Base-by-base conservation (phyloP, 2,888 invertebrate genomes). In the Chrysolina haemoptera region DNA sequence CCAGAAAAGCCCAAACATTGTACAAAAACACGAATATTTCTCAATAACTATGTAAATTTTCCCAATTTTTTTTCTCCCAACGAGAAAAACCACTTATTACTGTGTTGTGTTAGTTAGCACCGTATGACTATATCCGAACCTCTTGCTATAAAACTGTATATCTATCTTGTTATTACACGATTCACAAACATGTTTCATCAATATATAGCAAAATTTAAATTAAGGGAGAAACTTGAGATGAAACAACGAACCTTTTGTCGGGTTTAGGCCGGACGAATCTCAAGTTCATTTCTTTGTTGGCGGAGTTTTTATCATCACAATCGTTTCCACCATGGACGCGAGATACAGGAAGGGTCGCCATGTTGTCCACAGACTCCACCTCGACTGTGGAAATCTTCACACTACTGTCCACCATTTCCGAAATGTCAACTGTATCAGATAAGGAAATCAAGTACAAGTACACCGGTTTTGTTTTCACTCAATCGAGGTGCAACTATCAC, bases 371-470 rank as follows among this genome's bases (percentile, higher is more conserved):
- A 80, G 94, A 91, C 89, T 96, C 96, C 85, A 95, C 91, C 89
- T 96, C 95, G 84, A 96, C 96, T 75, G 96, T 96, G 82, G 96
- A 94, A 88, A 96, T 95, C 91, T 95, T 96, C 89, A 95, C 94
- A 90, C 96, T 95, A 86, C 91, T 91, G 87, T 92, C 92, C 82
- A 91, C 91, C 91, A 92, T 92, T 50, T 68, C 53, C 53, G 16
- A 55, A 46, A 65, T 43, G 27, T 48, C 50, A 41, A 48, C 55
- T 16, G 6, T 40, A 70, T 53, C n/a, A n/a, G 10, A 27, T 64
- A 35, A 14, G 16, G 16, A 14, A 68, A 9, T 59, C 20, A 22
- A 53, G 53, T 53, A 12, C 16, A 11, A 53, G 20, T 53, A 43
- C 20, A 67, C 53, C 9, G 16, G 50, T 27, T 50, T 50, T 35